Evolutionary conservation across 2,888 invertebrate genomes (phyloP).

Genomic region (Mythimna ferrago): DNA sequence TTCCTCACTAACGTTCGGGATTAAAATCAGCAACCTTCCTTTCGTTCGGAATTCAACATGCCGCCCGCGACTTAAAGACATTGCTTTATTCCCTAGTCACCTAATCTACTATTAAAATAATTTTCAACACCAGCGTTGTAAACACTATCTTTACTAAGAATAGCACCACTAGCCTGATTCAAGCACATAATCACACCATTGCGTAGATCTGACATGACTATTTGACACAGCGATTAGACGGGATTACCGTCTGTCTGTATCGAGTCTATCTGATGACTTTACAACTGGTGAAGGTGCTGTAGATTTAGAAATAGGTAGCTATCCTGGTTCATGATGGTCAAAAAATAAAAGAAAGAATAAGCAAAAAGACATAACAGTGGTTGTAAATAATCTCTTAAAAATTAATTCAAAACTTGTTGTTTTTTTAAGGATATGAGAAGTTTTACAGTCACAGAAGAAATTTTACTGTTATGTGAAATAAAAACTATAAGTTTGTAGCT

Average conservation of each 20-base stretch:
- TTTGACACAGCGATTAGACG: constrained; percentile 72
- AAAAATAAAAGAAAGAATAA: neutral
- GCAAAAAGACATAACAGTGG: no score
- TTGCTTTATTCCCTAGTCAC: no score
- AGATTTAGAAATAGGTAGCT: constrained; percentile 7
- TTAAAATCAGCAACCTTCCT: no score
- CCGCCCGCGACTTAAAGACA: no score
- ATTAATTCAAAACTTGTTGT: no score
- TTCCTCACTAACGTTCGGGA: no score
- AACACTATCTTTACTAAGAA: neutral
- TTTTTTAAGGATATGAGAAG: no score
- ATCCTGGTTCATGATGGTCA: neutral
- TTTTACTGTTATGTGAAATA: no score
- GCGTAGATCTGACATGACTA: constrained; percentile 35
- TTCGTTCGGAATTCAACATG: no score
- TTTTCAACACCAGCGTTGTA: neutral
- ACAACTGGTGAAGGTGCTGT: constrained; percentile 48
- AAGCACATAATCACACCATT: constrained; percentile 7
- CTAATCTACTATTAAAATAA: neutral
- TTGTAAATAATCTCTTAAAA: no score
- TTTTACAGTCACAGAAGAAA: no score
- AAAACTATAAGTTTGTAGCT: no score
- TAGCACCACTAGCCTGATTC: neutral
- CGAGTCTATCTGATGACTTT: constrained; percentile 69
- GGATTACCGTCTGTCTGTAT: constrained; percentile 72